Conservation (phyloP, 2,888 invertebrate species). For the Athetis lepigone region DNA sequence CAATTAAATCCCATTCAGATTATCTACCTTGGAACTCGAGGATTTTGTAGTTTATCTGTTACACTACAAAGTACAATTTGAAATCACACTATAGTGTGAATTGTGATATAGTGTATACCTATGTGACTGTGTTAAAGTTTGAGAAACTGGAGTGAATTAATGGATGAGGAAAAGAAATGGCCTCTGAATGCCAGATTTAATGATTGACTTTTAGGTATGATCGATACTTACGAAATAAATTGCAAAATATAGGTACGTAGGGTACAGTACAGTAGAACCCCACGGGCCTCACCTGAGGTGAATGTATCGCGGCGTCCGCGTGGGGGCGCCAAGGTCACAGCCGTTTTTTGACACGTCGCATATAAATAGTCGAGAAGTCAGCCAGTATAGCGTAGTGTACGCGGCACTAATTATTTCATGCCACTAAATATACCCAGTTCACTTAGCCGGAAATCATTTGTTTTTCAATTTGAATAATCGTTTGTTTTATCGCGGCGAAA, state of each 20-base stretch:
- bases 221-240: slow-evolving; percentile 60
- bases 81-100: slow-evolving; percentile 3
- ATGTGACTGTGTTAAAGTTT: slow-evolving; percentile 7
- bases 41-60: slow-evolving; percentile 23
- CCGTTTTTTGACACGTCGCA: slow-evolving; percentile 89
- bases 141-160: background rate
- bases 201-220: slow-evolving; percentile 28
- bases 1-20: slow-evolving; percentile 41
- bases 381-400: slow-evolving; percentile 69
- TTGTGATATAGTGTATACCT: background rate
- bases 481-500: slow-evolving; percentile 76
- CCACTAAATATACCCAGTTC: slow-evolving; percentile 71
- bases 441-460: slow-evolving; percentile 86
- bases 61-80: slow-evolving; percentile 13
- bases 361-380: slow-evolving; percentile 84
- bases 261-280: slow-evolving; percentile 73
- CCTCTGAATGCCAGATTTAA: background rate
- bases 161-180: background rate
- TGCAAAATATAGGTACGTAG: slow-evolving; percentile 68
- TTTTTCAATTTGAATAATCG: slow-evolving; percentile 83
- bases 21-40: slow-evolving; percentile 43
- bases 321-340: slow-evolving; percentile 89
- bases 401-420: slow-evolving; percentile 81
- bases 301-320: slow-evolving; percentile 85
- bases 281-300: slow-evolving; percentile 89